Conservation (phyloP, 1,140 invertebrate genomes). For the Neodiprion fabricii region DNA sequence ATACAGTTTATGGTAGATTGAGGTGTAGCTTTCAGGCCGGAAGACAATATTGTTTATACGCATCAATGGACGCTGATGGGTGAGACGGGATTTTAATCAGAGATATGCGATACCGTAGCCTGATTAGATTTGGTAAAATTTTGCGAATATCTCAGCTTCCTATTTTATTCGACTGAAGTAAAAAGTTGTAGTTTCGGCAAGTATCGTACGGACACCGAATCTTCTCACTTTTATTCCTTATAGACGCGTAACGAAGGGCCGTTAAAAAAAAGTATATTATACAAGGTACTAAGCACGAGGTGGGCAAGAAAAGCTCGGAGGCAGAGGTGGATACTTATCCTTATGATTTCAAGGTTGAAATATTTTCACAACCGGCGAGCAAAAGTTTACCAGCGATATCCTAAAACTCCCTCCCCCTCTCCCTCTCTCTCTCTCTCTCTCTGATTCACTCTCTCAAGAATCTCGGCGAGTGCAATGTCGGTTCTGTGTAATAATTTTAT, state of each 20-base stretch:
- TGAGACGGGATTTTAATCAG: neutral
- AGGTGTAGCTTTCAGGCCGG: neutral
- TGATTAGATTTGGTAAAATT: too few species aligned
- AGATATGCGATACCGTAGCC: too few species aligned
- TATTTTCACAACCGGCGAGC: neutral
- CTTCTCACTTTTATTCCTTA: too few species aligned
- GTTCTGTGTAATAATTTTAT: neutral
- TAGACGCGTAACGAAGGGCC: too few species aligned
- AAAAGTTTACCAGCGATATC: neutral
- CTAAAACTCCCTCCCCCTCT: neutral
- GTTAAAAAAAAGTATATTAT: too few species aligned
- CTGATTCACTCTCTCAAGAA: neutral
- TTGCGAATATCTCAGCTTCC: too few species aligned
- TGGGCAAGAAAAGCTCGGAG: too few species aligned
- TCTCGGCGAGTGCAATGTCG: neutral
- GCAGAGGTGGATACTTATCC: neutral
- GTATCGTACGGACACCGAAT: too few species aligned
- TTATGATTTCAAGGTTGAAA: neutral
- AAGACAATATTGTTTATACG: neutral
- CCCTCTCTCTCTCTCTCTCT: too few species aligned
- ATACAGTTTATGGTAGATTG: neutral
- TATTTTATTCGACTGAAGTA: too few species aligned
- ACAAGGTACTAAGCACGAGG: too few species aligned
- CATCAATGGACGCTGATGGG: neutral
- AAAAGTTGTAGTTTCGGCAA: too few species aligned